Conservation (phyloP, 1,140 invertebrate species). For the Stegodyphus dumicola region DNA sequence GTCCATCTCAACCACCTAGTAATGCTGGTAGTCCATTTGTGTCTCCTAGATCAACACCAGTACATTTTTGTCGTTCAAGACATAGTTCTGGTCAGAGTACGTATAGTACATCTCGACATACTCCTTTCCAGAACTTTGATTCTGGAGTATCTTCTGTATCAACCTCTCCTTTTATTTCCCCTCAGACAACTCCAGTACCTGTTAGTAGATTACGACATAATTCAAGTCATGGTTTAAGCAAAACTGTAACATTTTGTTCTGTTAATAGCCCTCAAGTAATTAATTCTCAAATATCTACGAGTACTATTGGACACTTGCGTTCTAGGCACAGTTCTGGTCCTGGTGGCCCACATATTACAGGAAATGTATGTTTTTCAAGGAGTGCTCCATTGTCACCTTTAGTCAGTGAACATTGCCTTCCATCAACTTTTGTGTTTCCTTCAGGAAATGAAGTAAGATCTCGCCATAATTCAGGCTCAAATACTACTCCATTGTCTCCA, state of each 20-base stretch:
- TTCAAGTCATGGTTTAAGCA: slow-evolving; percentile 61
- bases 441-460: slow-evolving; percentile 55
- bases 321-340: slow-evolving; percentile 64
- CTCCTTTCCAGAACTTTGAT: slow-evolving; percentile 64
- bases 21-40: slow-evolving; percentile 83
- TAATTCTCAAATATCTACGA: slow-evolving; percentile 9
- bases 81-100: slow-evolving; percentile 69
- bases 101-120: slow-evolving; percentile 62
- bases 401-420: slow-evolving; percentile 53
- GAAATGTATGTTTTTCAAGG: slow-evolving; percentile 33
- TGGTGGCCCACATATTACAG: slow-evolving; percentile 42
- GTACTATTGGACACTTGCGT: slow-evolving; percentile 28
- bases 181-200: slow-evolving; percentile 67
- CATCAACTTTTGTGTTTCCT: slow-evolving; percentile 38
- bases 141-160: slow-evolving; percentile 65
- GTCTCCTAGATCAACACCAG: slow-evolving; percentile 81
- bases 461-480: slow-evolving; percentile 64
- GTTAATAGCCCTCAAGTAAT: slow-evolving; percentile 45
- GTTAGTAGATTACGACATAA: slow-evolving; percentile 64
- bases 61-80: slow-evolving; percentile 71
- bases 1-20: slow-evolving; percentile 65
- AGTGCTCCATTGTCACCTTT: slow-evolving; percentile 64
- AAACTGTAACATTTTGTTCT: slow-evolving; percentile 59
- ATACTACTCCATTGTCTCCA: slow-evolving; percentile 56
- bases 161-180: slow-evolving; percentile 68